Base-by-base conservation (phyloP, 2,113 vertebrate species). In the Lophura nycthemera region DNA sequence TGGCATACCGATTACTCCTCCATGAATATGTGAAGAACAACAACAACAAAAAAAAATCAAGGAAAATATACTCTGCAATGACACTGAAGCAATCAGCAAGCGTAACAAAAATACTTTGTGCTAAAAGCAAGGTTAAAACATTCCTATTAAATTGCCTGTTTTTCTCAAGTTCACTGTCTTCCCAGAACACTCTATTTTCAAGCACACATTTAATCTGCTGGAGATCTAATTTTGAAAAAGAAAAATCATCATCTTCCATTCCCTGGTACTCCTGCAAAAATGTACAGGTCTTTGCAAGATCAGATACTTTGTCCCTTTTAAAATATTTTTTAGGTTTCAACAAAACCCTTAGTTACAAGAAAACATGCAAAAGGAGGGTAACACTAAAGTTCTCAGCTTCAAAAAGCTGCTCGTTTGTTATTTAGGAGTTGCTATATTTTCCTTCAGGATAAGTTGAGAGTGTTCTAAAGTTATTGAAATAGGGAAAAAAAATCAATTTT, bases 121-220 rank as follows among this genome's bases (percentile, higher is more conserved):
- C 64, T 93, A 86, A 95, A 73, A 69, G 29, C 25, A 83, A 80
- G 48, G 65, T 69, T 74, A 86, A 88, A 88, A 60, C 52, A 65
- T 48, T 64, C 70, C 56, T 56, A 34, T 69, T 69, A 36, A 86
- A 45, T 54, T 84, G 56, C 32, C 19, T 29, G 7, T 82, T 90
- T 90, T 86, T 90, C 77, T 94, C 54, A 84, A 86, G 77, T 85
- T 95, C 64, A 73, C 66, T 74, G 89, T 77, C 73, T 90, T 90
- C 57, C 64, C 65, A 77, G 34, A 94, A 73, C 19, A 76, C 64
- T 34, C 67, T 87, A 45, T 66, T 91, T 63, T 16, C 50, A 94
- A 83, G 72, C 45, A 79, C 63, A 76, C 14, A 69, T 82, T 89
- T 65, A 66, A 71, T 54, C 45, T 70, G 30, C 22, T 54, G 20